Conservation (phyloP, 2,113 vertebrate species). For the Rynchops niger region DNA sequence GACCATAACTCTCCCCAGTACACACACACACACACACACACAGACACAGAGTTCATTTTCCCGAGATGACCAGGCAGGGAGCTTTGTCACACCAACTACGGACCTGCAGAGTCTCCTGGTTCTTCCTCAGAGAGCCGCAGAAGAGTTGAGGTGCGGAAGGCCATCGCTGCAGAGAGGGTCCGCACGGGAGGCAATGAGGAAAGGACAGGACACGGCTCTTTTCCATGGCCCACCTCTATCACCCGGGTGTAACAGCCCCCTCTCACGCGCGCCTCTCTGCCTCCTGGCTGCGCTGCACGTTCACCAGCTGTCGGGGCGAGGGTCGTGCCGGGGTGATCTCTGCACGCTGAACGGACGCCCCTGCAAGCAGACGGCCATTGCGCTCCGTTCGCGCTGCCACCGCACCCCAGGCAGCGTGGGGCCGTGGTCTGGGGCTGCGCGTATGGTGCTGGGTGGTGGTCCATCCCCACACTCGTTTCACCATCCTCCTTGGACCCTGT, state of each 20-base stretch:
- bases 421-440: neutral
- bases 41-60: neutral
- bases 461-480: neutral
- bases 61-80: neutral
- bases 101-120: neutral
- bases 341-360: neutral
- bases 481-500: neutral
- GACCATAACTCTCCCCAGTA: constrained; percentile 4
- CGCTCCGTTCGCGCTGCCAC: neutral
- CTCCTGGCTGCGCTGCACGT: neutral
- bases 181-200: neutral
- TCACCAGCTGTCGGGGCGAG: neutral
- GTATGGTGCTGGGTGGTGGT: neutral
- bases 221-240: neutral
- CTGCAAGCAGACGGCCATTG: neutral
- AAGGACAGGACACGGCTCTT: neutral
- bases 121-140: neutral
- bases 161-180: neutral
- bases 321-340: neutral
- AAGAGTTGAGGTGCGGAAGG: fast-evolving
- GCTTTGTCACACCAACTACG: fast-evolving
- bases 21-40: neutral
- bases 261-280: neutral
- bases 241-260: neutral
- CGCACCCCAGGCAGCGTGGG: neutral